These are phyloP conservation scores for Laticauda colubrina DNA, from an alignment of 2,113 vertebrate species.

Conservation along the genomic window DNA sequence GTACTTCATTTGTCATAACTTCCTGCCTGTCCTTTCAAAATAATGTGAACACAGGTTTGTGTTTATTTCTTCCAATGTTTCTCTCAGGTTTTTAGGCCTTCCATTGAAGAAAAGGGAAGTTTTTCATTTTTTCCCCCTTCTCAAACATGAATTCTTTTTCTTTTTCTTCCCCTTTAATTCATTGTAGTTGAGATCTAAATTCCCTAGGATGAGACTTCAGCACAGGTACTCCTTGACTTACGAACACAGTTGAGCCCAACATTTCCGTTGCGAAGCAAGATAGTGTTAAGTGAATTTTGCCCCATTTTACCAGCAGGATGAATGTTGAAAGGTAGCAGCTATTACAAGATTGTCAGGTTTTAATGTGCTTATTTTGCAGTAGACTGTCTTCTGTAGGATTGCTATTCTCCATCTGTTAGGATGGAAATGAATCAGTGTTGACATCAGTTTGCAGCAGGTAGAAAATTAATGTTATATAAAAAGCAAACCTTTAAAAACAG, in stretches of 20 bases:
- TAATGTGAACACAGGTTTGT: not conserved
- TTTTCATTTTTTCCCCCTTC: not conserved
- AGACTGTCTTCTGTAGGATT: not conserved
- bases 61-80: not conserved
- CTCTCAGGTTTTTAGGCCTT: not conserved
- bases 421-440: not conserved
- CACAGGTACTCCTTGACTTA: too few relatives aligned
- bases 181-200: not conserved
- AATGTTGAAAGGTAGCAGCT: not conserved
- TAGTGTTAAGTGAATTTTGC: too few relatives aligned
- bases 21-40: not conserved
- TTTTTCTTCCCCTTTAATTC: not conserved
- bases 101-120: too few relatives aligned
- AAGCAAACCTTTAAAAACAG: not conserved
- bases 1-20: not conserved
- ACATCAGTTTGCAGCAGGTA: not conserved
- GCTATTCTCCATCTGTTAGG: not conserved
- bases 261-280: too few relatives aligned
- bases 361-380: not conserved
- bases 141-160: not conserved
- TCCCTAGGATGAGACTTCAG: not conserved
- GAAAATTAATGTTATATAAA: not conserved
- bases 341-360: not conserved
- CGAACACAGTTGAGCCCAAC: too few relatives aligned
- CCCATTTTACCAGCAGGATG: too few relatives aligned